phyloP scores from a whole-genome alignment of 2,888 invertebrate genomes.

The Neocrepidodera transversa region DNA sequence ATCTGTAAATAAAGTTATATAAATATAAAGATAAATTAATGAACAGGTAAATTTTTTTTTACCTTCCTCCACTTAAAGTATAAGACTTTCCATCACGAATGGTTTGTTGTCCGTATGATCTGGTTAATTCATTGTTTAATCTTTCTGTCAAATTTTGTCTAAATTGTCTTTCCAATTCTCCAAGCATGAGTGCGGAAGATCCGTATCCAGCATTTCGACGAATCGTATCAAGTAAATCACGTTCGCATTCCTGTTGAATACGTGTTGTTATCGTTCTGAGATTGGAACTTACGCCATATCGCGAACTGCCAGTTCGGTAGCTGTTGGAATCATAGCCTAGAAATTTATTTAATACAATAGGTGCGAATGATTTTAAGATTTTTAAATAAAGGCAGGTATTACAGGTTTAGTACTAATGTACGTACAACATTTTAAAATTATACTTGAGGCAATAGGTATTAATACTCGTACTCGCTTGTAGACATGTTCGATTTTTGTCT shows the following conservation, averaged over 20 bases:
- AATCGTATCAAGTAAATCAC: slow-evolving; percentile 50
- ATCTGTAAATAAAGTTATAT: slow-evolving; percentile 18
- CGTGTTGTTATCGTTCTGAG: slow-evolving; percentile 45
- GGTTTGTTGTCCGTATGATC: slow-evolving; percentile 47
- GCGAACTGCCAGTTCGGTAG: slow-evolving; percentile 21
- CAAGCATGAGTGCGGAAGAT: slow-evolving; percentile 43
- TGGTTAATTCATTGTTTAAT: slow-evolving; percentile 50
- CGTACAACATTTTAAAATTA: too few species aligned
- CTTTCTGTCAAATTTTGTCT: slow-evolving; percentile 53
- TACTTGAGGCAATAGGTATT: too few species aligned
- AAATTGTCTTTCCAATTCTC: slow-evolving; percentile 52
- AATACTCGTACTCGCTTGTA: too few species aligned
- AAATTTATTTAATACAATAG: too few species aligned
- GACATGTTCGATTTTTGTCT: too few species aligned
- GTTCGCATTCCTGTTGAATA: slow-evolving; percentile 52
- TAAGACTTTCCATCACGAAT: slow-evolving; percentile 50
- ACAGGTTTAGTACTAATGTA: too few species aligned
- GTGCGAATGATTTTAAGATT: too few species aligned
- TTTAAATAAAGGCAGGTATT: too few species aligned
- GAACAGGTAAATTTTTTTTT: not conserved
- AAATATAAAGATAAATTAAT: not conserved
- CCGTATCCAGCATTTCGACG: slow-evolving; percentile 35
- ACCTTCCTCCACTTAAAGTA: slow-evolving; percentile 44
- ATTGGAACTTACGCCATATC: slow-evolving; percentile 40
- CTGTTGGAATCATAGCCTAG: not conserved